These are phyloP conservation scores for Stichopus horrens DNA, from an alignment of 53 echinoderm and acorn worm species.

Conservation along the genomic window DNA sequence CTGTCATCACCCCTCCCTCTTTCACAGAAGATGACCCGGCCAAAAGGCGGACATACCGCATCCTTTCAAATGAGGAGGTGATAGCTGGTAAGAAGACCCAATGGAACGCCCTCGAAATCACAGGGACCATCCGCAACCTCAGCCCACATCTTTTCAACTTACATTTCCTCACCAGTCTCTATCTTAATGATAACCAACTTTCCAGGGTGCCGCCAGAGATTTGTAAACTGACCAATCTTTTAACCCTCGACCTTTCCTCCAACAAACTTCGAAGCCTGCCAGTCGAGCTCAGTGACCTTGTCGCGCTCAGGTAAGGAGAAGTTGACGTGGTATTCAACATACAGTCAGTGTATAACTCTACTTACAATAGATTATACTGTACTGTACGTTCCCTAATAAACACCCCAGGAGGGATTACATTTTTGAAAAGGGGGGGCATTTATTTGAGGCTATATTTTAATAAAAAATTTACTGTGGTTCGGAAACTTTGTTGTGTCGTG, in stretches of 20 bases:
- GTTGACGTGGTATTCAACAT: background rate
- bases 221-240: constrained; percentile 76
- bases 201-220: constrained; percentile 94
- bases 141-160: constrained; percentile 92
- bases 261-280: constrained; percentile 96
- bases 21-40: constrained; percentile 29
- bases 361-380: too few relatives aligned
- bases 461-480: too few relatives aligned
- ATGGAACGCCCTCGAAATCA: constrained; percentile 94
- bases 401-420: too few relatives aligned
- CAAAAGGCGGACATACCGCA: constrained; percentile 74
- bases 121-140: constrained; percentile 96
- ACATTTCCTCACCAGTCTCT: constrained; percentile 82
- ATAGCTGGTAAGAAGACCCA: constrained; percentile 91
- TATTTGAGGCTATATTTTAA: too few relatives aligned
- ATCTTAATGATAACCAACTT: constrained; percentile 96
- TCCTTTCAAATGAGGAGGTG: constrained; percentile 95
- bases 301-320: constrained; percentile 79
- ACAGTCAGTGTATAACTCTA: too few relatives aligned
- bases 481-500: too few relatives aligned
- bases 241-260: constrained; percentile 86
- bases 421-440: too few relatives aligned
- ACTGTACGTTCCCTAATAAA: too few relatives aligned
- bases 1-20: background rate
- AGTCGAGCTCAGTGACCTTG: constrained; percentile 88